These are phyloP conservation scores for Catalaphyllia jardinei DNA, from an alignment of 64 coral and sea anemone species.

Conservation along the genomic window DNA sequence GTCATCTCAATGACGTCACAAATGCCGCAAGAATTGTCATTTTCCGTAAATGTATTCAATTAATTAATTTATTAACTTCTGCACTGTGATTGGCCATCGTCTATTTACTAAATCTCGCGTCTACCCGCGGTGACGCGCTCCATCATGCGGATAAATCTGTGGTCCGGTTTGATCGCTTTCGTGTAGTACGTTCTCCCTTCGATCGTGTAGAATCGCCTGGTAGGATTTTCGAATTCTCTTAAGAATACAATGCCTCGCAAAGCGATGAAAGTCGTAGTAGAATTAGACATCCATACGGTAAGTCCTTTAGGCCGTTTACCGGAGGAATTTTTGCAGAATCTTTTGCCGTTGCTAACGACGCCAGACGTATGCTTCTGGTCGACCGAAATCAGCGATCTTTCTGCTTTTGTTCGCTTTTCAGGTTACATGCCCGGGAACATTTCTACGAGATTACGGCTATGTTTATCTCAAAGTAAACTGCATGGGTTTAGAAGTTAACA, in stretches of 20 bases:
- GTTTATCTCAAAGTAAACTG: constrained; percentile 96
- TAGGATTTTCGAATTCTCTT: constrained; percentile 1
- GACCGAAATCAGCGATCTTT: constrained; percentile 38
- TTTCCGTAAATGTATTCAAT: constrained; percentile 30
- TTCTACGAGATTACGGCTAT: constrained; percentile 98
- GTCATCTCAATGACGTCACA: constrained; percentile 48
- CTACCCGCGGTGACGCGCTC: constrained; percentile 49
- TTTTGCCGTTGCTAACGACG: constrained; percentile 97
- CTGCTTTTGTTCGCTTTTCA: constrained; percentile 19
- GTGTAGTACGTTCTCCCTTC: neutral
- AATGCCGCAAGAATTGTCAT: constrained; percentile 2
- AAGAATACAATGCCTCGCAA: constrained; percentile 86
- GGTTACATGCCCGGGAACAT: constrained; percentile 95
- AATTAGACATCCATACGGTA: constrained; percentile 92
- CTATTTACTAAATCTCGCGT: constrained; percentile 73
- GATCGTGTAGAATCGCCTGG: neutral
- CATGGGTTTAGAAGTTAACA: constrained; percentile 95
- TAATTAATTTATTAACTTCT: constrained; percentile 27
- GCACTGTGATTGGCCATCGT: constrained; percentile 50
- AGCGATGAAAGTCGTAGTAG: constrained; percentile 99
- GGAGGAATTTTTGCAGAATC: constrained; percentile 24
- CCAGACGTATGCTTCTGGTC: constrained; percentile 7
- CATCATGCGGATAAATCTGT: constrained; percentile 1
- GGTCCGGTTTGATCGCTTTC: neutral
- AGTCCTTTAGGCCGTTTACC: constrained; percentile 31